These are phyloP conservation scores for Eudemis profundana DNA, from an alignment of 2,888 invertebrate species.

Conservation along the genomic window DNA sequence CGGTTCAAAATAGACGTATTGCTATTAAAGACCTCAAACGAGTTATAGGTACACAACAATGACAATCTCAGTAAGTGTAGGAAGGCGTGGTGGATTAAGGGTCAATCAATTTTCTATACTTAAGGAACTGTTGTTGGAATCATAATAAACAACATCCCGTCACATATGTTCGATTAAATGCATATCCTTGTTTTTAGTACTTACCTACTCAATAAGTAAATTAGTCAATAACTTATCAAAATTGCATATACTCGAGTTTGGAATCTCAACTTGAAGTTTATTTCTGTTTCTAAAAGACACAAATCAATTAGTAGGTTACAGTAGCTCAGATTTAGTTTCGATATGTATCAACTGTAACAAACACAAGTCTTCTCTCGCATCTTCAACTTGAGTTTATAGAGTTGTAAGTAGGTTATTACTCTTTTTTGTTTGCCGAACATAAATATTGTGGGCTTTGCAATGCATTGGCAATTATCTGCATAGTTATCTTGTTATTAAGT, in stretches of 20 bases:
- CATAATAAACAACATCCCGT: background rate
- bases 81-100: constrained; percentile 6
- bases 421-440: constrained; percentile 54
- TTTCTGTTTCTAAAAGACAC: too few species aligned
- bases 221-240: too few species aligned
- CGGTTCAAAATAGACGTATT: background rate
- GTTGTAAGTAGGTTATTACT: constrained; percentile 48
- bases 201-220: too few species aligned
- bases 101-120: constrained; percentile 19
- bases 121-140: constrained; percentile 20
- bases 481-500: constrained; percentile 22
- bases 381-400: background rate
- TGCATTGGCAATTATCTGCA: constrained; percentile 50
- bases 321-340: too few species aligned
- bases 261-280: too few species aligned
- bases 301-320: too few species aligned
- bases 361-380: background rate
- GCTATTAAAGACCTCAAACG: constrained; percentile 1
- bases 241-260: too few species aligned
- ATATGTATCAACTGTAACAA: background rate
- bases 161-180: background rate
- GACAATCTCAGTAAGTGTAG: constrained; percentile 7
- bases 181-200: too few species aligned
- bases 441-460: constrained; percentile 47
- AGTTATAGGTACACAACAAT: constrained; percentile 8